Evolutionary conservation across 2,888 invertebrate genomes (phyloP).

Genomic region (Ypsolopha scabrella): DNA sequence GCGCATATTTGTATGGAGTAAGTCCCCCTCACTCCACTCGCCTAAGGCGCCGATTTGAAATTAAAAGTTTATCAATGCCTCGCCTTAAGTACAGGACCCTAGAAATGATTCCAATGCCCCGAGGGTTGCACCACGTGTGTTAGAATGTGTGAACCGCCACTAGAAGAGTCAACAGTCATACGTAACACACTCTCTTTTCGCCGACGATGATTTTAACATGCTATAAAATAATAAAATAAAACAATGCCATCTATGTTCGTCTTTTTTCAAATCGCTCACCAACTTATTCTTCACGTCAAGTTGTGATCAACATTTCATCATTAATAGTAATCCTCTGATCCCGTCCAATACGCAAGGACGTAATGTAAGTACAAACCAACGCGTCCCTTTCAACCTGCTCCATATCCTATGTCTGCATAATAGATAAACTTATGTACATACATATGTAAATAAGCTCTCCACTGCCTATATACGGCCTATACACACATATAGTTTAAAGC

Average conservation of each 20-base stretch:
- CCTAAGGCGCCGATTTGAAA: no score
- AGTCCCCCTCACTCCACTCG: no score
- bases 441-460: constrained; percentile 64
- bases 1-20: no score
- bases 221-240: not conserved
- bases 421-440: constrained; percentile 62
- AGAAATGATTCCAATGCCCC: no score
- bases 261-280: not conserved
- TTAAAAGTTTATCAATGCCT: no score
- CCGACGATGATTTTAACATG: not conserved
- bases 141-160: not conserved
- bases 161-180: not conserved
- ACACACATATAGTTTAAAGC: constrained; percentile 65
- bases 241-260: not conserved
- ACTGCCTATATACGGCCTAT: constrained; percentile 43
- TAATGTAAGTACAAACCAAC: constrained; percentile 39
- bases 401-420: constrained; percentile 65
- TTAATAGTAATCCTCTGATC: not conserved
- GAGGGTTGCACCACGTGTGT: not conserved
- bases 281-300: no score
- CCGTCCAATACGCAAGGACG: constrained; percentile 14
- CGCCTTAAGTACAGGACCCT: no score
- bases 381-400: constrained; percentile 49
- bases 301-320: not conserved
- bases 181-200: not conserved